phyloP scores from a whole-genome alignment of 2,797 vertebrate species.

The Enteromius afrohamiltoni region DNA sequence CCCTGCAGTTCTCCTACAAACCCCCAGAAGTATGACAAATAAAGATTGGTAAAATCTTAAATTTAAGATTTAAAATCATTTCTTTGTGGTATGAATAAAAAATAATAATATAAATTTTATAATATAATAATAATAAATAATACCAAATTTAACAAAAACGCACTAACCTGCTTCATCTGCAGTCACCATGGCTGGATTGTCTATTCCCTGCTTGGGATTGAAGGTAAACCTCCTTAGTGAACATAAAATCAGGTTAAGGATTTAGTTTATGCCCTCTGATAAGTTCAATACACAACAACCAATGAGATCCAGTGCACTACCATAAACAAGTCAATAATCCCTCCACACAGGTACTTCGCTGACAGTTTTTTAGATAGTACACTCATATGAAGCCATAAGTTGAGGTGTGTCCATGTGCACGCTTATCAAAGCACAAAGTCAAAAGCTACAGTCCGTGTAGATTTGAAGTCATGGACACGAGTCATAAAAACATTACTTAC shows the following conservation, averaged over 20 bases:
- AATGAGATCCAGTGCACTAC: slow-evolving; percentile 13
- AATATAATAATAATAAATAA: background rate
- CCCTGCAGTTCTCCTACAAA: background rate
- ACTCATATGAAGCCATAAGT: slow-evolving; percentile 12
- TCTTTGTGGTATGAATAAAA: background rate
- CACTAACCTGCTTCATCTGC: slow-evolving; percentile 75
- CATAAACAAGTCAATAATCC: slow-evolving; percentile 45
- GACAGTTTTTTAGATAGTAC: slow-evolving; percentile 22
- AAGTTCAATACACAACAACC: slow-evolving; percentile 28
- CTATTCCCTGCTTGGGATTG: slow-evolving; percentile 92
- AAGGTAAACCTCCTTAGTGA: slow-evolving; percentile 86
- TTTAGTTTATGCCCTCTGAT: slow-evolving; percentile 23
- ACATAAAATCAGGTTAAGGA: slow-evolving; percentile 15
- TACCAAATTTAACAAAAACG: background rate
- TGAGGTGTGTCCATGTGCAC: background rate
- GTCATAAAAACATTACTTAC: slow-evolving; percentile 68
- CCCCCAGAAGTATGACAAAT: background rate
- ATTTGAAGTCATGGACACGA: background rate
- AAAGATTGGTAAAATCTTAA: background rate
- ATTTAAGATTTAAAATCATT: background rate
- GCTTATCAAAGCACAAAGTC: slow-evolving; percentile 63
- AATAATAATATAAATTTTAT: background rate
- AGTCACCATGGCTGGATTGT: slow-evolving; percentile 89
- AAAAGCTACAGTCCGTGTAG: background rate
- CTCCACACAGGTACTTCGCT: slow-evolving; percentile 11